phyloP scores from a whole-genome alignment of 2,113 vertebrate genomes.

The Thalassarche chlororhynchos region DNA sequence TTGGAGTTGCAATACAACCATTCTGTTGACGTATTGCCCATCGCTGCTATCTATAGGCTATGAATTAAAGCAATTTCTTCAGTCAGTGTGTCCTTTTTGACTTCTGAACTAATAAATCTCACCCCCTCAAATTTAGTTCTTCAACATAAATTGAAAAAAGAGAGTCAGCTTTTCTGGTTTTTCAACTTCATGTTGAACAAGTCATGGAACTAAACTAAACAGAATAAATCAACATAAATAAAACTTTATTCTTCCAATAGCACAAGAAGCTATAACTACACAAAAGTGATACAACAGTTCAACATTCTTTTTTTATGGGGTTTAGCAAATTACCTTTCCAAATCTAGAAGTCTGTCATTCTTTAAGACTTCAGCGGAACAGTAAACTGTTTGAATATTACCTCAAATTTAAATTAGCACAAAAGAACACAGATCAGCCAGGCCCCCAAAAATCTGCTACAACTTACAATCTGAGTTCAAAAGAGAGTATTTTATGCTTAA shows the following conservation, averaged over 20 bases:
- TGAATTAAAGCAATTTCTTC: background rate
- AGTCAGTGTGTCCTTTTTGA: background rate
- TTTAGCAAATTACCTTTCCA: background rate
- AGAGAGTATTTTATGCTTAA: background rate
- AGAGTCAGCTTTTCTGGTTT: background rate
- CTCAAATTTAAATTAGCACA: background rate
- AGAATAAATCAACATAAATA: background rate
- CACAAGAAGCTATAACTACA: background rate
- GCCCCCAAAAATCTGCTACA: background rate
- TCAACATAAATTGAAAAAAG: background rate
- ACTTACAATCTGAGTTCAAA: background rate
- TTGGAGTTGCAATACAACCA: background rate
- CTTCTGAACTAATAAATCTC: background rate
- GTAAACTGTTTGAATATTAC: background rate
- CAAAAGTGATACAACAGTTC: background rate
- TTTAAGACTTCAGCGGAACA: background rate
- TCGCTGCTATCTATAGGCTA: background rate
- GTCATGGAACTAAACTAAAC: background rate
- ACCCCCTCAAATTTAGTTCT: background rate
- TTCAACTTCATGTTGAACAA: background rate
- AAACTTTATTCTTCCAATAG: background rate
- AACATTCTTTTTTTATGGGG: background rate
- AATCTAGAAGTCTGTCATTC: background rate
- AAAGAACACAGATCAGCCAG: background rate
- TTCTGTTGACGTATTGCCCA: background rate